Conservation (phyloP, 2,797 vertebrate species). For the Platalea minor region DNA sequence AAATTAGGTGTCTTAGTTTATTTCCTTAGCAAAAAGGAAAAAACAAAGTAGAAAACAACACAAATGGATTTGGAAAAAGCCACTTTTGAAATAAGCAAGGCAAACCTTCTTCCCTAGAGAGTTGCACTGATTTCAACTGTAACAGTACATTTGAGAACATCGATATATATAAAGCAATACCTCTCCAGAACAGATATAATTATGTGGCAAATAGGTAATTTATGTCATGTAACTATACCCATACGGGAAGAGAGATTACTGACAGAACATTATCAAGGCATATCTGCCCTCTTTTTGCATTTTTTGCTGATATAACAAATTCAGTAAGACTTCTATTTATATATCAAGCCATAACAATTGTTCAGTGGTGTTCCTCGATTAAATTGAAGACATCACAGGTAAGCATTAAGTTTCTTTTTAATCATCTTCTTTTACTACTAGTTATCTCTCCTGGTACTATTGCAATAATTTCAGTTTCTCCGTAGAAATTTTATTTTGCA, state of each 20-base stretch:
- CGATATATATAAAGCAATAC: neutral
- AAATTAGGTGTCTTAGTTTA: neutral
- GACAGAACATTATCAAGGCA: neutral
- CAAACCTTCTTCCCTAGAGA: neutral
- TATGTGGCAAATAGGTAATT: neutral
- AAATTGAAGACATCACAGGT: neutral
- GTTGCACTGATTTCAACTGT: neutral
- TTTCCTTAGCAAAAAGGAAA: neutral
- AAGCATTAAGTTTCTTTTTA: neutral
- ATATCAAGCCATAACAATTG: neutral
- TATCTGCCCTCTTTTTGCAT: neutral
- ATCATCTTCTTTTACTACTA: neutral
- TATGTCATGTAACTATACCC: neutral
- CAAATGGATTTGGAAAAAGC: neutral
- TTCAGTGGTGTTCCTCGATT: neutral
- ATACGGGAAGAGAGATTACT: neutral
- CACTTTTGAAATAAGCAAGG: neutral
- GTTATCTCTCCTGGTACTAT: neutral
- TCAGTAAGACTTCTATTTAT: neutral
- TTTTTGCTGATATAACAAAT: neutral
- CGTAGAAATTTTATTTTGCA: neutral
- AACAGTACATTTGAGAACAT: neutral
- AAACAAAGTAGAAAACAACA: neutral
- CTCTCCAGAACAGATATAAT: neutral
- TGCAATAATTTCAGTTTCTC: neutral